Percentiles rank a stretch among this genome's conserved stretches.
These are phyloP conservation scores for Clanis bilineata DNA, from an alignment of 2,888 invertebrate species.

Conservation along the genomic window DNA sequence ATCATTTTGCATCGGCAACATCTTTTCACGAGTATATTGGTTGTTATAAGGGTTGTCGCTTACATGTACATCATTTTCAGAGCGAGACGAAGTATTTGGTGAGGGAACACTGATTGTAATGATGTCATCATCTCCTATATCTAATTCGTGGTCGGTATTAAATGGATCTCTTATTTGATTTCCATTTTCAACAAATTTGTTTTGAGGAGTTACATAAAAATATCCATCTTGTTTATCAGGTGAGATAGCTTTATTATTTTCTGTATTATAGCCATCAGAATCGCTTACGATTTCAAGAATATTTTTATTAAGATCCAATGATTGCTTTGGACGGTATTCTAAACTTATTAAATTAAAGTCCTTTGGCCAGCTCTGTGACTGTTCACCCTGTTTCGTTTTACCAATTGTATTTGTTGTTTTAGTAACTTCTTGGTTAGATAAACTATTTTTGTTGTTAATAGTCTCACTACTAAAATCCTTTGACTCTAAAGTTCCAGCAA, in stretches of 20 bases:
- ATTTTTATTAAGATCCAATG: not conserved
- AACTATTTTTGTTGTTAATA: not conserved
- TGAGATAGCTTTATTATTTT: not conserved
- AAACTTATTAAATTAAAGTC: not conserved
- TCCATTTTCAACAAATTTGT: not conserved
- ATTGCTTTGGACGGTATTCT: not conserved
- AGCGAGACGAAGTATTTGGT: not conserved
- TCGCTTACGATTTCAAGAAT: not conserved
- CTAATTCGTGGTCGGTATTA: not conserved
- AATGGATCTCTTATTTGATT: not conserved
- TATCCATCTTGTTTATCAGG: not conserved
- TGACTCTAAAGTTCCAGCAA: not conserved
- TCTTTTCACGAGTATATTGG: not conserved
- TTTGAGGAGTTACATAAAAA: not conserved
- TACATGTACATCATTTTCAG: not conserved
- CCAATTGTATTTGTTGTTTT: not conserved
- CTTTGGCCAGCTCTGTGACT: not conserved
- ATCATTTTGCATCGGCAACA: no score
- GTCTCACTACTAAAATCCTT: not conserved
- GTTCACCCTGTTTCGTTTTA: not conserved
- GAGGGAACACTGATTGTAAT: not conserved
- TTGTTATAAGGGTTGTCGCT: not conserved
- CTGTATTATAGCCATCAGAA: no score
- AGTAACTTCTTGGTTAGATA: not conserved
- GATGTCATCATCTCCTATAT: not conserved